Evolutionary conservation across 2,113 vertebrate species (phyloP), one percentile per base, ranked within the genome.

Genomic region (Gopherus flavomarginatus): DNA sequence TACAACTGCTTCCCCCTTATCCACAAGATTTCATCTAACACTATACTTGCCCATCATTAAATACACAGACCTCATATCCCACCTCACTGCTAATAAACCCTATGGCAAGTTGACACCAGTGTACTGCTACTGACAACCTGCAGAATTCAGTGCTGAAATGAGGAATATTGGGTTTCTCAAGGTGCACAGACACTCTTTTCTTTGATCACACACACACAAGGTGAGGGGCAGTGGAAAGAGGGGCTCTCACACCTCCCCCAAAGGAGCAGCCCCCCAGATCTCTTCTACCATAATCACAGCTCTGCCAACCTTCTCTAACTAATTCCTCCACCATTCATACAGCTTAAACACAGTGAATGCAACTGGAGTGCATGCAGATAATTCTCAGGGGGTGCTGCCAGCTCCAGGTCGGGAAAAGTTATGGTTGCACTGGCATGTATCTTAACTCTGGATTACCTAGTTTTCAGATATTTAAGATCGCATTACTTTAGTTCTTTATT

Each of bases 291-390:
- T 17, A 44, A 35, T 21, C 78, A 80, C 26, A 31, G 26, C 72
- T 84, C 10, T 56, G 83, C 19, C 14, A 86, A 1, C 14, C 2
- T 92, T 27, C 90, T 44, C 44, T 57, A 85, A 54, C 65, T 42
- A 94, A 84, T 79, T 3, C 59, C 90, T 83, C 80, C 47, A 56
- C 31, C 17, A n/a, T 5, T 0, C 0, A 5, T 31, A 21, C 17
- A n/a, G 85, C 49, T 52, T 44, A 94, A 69, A 75, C 6, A 72
- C 0, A 82, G n/a, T 10, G 52, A 83, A 21, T 19, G 49, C 5
- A 65, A 29, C n/a, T 52, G 38, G 13, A 24, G 5, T 31, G 19
- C 35, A 80, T 0, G 0, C 0, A 0, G 49, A 57, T 65, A 65
- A 83, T 49, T 49, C 86, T 57, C 57, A 77, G n/a, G 0, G 1